Base-by-base conservation (phyloP, 2,888 invertebrate genomes). In the Andricus quercusramuli region DNA sequence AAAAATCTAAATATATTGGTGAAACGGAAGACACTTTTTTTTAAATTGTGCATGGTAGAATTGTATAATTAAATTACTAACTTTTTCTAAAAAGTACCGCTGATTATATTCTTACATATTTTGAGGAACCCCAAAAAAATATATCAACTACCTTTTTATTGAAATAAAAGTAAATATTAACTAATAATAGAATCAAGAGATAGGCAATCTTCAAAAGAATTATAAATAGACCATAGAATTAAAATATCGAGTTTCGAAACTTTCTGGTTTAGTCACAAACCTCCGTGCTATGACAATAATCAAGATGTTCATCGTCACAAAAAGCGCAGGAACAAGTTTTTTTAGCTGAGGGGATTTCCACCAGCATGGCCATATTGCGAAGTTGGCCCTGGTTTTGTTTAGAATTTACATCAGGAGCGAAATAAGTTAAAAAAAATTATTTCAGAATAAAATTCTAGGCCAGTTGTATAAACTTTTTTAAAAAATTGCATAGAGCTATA, bases 311-410 rank as follows among this genome's bases (percentile, higher is more conserved):
- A 32, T 74, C 56, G 20, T 15, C 32, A 56, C 11, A 70, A 29
- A 74, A 74, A 74, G 32, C 11, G n/a, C 1, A 29, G 74, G 74
- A 32, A 56, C 74, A 56, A 56, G 37, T 74, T 64, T 74, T 74
- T 74, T 74, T 59, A 32, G 37, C 15, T 15, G 67, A 20, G 37
- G 66, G 41, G 67, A 41, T 56, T 74, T 13, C n/a, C 9, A n/a
- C 32, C 56, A 51, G 20, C n/a, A 6, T 56, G 29, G 1, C n/a
- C 2, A n/a, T 47, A 47, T 78, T 67, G 77, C 17, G 11, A 56
- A 59, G 29, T 56, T 62, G 81, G 74, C 77, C 79, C 84, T 78
- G 76, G 78, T 80, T 80, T 84, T 20, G 37, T 41, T 78, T 81
- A 77, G 67, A 80, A 82, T 80, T 83, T 78, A 70, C 25, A 25